phyloP scores from a whole-genome alignment of 2,888 invertebrate genomes.

The Bugulina stolonifera region DNA sequence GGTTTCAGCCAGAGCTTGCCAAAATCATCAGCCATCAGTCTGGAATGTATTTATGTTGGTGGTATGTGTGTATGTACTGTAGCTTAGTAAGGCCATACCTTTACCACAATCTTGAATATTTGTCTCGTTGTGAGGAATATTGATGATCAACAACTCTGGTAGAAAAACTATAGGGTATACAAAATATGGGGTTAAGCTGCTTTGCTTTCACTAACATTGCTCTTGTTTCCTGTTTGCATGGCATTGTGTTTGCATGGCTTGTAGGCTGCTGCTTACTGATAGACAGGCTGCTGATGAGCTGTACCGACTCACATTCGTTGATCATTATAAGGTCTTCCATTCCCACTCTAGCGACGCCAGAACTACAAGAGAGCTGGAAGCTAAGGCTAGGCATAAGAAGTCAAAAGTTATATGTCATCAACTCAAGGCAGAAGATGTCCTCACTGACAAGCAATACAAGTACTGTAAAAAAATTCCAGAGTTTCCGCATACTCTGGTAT shows the following conservation, averaged over 20 bases:
- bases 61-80: too few species aligned
- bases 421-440: not conserved
- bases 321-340: conserved; percentile 1
- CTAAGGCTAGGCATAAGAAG: not conserved
- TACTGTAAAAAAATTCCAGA: not conserved
- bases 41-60: too few species aligned
- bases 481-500: not conserved
- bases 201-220: not conserved
- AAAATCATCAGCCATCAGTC: too few species aligned
- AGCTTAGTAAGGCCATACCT: too few species aligned
- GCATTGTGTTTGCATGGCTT: not conserved
- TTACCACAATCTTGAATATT: too few species aligned
- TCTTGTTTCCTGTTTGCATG: not conserved
- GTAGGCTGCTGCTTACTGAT: not conserved
- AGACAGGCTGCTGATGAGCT: not conserved
- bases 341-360: not conserved
- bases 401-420: not conserved
- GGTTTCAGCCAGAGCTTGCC: too few species aligned
- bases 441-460: not conserved
- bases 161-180: too few species aligned
- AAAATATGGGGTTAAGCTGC: too few species aligned
- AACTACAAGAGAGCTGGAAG: not conserved
- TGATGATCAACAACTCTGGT: too few species aligned
- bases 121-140: too few species aligned
- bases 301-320: not conserved